Base-by-base conservation (phyloP, 2,888 invertebrate species). In the Liopterus haemorrhoidalis region DNA sequence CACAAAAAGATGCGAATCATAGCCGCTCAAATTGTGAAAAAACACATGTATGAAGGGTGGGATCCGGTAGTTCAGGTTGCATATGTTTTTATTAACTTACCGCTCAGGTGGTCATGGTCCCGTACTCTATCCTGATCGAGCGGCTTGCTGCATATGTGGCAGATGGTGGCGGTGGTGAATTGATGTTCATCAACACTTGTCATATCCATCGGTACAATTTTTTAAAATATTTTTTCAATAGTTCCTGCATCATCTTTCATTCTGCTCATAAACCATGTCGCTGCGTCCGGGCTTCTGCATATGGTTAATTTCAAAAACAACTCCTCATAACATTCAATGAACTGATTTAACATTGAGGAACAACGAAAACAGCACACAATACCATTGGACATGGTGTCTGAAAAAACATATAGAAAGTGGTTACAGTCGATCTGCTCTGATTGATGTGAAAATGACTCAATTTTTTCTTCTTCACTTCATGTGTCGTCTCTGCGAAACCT, bases 1-100 rank as follows among this genome's bases (percentile, higher is more conserved):
- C 8, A 61, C 57, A n/a, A 62, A 40, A 12, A 53, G 42, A 36
- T 53, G 53, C 31, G 49, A 16, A 33, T 57, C 52, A 48, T 56
- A 54, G 6, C 53, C 54, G 5, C 46, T 43, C 19, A 54, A 40
- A 40, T 57, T 57, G 40, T 56, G 54, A 40, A 54, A 54, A 6
- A 56, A 40, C 12, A 54, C 22, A 1, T 54, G 55, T 11, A 55
- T 41, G 25, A 46, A 49, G 15, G 33, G 31, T 20, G 48, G 44
- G 9, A 31, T 28, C 22, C 46, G 48, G 27, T 35, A 50, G 25
- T 49, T 48, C 9, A 57, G 18, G 38, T 57, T 57, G 36, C 52
- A 57, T 18, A 18, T n/a, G n/a, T n/a, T n/a, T n/a, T n/a, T n/a
- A n/a, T n/a, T n/a, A n/a, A 15, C n/a, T 36, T 48, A 22, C 58